These are phyloP conservation scores for Actinia equina DNA, from an alignment of 64 coral and sea anemone genomes.

Conservation along the genomic window DNA sequence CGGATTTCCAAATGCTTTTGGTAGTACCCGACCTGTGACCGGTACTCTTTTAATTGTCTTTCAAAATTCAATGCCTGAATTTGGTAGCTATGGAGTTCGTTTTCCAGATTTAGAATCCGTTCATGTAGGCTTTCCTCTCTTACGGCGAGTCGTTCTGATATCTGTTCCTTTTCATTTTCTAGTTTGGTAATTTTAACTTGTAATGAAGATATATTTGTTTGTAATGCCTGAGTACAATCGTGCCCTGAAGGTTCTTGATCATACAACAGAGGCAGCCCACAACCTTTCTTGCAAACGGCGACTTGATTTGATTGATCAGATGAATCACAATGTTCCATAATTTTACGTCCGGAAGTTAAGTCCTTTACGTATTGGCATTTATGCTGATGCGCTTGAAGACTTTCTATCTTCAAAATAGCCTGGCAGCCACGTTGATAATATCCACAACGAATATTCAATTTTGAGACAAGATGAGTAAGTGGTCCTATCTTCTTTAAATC, in stretches of 20 bases:
- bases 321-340: conserved; percentile 82
- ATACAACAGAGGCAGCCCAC: conserved; percentile 79
- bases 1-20: conserved; percentile 75
- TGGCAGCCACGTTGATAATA: conserved; percentile 89
- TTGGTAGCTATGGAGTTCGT: conserved; percentile 90
- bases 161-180: conserved; percentile 87
- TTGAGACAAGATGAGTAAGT: conserved; percentile 71
- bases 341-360: conserved; percentile 58
- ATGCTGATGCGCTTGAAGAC: conserved; percentile 74
- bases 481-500: conserved; percentile 90
- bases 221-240: conserved; percentile 88
- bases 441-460: conserved; percentile 81
- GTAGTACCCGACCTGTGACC: conserved; percentile 83
- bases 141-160: conserved; percentile 70
- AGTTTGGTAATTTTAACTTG: conserved; percentile 90
- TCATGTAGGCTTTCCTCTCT: conserved; percentile 90
- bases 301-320: conserved; percentile 79
- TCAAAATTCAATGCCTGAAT: conserved; percentile 97
- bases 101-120: conserved; percentile 94
- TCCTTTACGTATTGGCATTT: conserved; percentile 77
- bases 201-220: conserved; percentile 88
- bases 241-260: conserved; percentile 62
- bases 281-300: conserved; percentile 93
- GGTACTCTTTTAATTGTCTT: conserved; percentile 91
- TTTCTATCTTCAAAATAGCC: conserved; percentile 77